phyloP scores from a whole-genome alignment of 2,888 invertebrate genomes.

The Stegophylla sp. region DNA sequence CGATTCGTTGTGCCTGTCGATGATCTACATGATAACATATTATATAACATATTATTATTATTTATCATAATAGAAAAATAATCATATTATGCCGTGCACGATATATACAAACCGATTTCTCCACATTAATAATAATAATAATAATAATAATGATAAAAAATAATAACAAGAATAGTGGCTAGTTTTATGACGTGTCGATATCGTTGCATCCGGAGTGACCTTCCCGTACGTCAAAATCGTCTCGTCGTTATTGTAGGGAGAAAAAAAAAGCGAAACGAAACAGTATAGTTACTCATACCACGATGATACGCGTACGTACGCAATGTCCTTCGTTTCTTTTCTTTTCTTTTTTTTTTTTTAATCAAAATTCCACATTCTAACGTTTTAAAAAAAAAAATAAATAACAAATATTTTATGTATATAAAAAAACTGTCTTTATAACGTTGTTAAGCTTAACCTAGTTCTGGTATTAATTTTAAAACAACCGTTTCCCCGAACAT shows the following conservation, averaged over 20 bases:
- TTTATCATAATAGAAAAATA: no score
- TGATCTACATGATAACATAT: no score
- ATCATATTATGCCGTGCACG: no score
- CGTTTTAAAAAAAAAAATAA: neutral
- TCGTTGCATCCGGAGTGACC: neutral
- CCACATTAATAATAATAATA: no score
- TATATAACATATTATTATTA: no score
- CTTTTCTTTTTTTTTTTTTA: no score
- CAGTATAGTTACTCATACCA: neutral
- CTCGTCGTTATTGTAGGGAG: neutral
- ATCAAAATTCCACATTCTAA: constrained; percentile 34
- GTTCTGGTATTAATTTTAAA: neutral
- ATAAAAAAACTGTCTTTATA: neutral
- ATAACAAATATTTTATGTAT: neutral
- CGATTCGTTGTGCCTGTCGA: no score
- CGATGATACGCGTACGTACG: neutral
- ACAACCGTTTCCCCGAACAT: neutral
- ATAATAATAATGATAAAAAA: no score
- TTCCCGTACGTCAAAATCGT: neutral
- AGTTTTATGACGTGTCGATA: no score
- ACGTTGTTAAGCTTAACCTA: neutral
- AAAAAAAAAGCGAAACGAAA: neutral
- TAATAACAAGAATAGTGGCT: neutral
- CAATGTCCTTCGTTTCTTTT: constrained; percentile 34
- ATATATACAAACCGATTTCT: no score